A percentile compares a stretch with the other conserved stretches of the same genome.
These are phyloP conservation scores for Thaumetopoea pityocampa DNA, from an alignment of 1,140 invertebrate genomes.

Conservation along the genomic window DNA sequence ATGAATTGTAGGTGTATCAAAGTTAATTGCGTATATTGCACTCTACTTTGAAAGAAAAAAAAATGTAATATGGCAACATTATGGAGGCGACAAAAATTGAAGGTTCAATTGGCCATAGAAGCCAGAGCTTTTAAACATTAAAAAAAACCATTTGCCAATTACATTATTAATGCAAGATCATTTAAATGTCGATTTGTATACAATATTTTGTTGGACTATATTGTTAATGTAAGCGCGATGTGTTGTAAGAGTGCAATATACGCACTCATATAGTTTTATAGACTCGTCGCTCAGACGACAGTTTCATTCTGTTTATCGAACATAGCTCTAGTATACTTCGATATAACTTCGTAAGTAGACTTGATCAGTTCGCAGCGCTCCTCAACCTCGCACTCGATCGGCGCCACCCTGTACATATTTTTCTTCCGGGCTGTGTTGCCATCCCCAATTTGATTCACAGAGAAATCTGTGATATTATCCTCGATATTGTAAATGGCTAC, in stretches of 20 bases:
- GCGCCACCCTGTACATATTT: constrained; percentile 52
- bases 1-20: constrained; percentile 54
- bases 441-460: constrained; percentile 4
- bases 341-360: constrained; percentile 62
- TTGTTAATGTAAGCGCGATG: no score
- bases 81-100: no score
- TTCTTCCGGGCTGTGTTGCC: constrained; percentile 19
- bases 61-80: constrained; percentile 16
- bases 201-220: no score
- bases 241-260: constrained; percentile 21
- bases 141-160: constrained; percentile 11
- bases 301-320: constrained; percentile 66
- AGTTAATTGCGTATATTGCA: constrained; percentile 31
- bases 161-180: constrained; percentile 6
- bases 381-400: constrained; percentile 49
- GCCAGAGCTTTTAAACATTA: no score
- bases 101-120: no score
- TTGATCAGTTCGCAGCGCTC: constrained; percentile 64
- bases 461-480: constrained; percentile 31
- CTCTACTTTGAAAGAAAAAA: constrained; percentile 13
- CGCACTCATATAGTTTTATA: constrained; percentile 26
- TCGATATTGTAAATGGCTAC: constrained; percentile 57
- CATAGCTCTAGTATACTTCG: constrained; percentile 66
- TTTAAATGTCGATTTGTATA: no score
- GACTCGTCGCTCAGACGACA: constrained; percentile 54